Conservation (phyloP, 2,888 invertebrate genomes). For the Polia nebulosa region DNA sequence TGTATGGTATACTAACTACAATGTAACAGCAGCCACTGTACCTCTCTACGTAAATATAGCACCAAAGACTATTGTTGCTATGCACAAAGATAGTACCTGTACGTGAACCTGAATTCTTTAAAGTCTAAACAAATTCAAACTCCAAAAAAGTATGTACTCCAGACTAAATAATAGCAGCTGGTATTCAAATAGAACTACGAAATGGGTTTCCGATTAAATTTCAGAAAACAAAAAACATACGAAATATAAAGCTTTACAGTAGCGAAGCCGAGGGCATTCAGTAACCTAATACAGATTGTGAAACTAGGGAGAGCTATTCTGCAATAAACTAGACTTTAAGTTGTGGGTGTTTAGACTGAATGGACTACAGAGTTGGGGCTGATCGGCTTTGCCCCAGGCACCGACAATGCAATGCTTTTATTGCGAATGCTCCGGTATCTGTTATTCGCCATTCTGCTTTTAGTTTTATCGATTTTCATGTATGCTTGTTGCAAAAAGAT, state of each 20-base stretch:
- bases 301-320: constrained; percentile 65
- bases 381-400: constrained; percentile 73
- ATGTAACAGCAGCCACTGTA: background rate
- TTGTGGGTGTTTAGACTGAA: constrained; percentile 73
- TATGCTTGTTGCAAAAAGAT: constrained; percentile 17
- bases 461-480: constrained; percentile 51
- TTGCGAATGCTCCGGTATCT: constrained; percentile 66
- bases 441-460: constrained; percentile 60
- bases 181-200: constrained; percentile 63
- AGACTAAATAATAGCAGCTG: constrained; percentile 39
- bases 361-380: constrained; percentile 60
- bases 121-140: background rate
- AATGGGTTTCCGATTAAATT: constrained; percentile 76
- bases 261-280: constrained; percentile 74
- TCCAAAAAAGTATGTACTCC: background rate
- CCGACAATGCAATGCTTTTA: constrained; percentile 74
- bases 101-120: background rate
- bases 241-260: constrained; percentile 72
- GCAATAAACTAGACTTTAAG: constrained; percentile 77
- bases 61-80: background rate
- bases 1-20: background rate
- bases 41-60: background rate
- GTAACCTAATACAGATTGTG: constrained; percentile 78
- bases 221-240: constrained; percentile 74
- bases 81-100: background rate